Evolutionary conservation across 2,888 invertebrate species (phyloP).

Genomic region (Atethmia centrago): DNA sequence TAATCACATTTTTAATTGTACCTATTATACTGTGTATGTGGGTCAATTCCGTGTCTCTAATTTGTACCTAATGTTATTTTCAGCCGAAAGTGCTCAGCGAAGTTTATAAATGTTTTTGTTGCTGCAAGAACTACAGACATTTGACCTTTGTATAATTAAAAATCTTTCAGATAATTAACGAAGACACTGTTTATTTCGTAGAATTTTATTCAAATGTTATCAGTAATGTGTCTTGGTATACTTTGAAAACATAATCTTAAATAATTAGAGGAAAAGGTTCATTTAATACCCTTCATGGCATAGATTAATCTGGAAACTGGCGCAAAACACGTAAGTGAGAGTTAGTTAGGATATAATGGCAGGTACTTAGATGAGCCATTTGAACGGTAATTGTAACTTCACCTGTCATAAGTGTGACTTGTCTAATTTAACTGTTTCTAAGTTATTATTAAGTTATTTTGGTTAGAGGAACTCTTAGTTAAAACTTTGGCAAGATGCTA

Average conservation of each 20-base stretch:
- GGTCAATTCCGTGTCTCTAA: slow-evolving; percentile 40
- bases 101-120: too few relatives aligned
- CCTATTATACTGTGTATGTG: slow-evolving; percentile 7
- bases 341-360: background rate
- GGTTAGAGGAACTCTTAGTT: background rate
- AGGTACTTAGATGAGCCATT: slow-evolving; percentile 1
- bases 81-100: too few relatives aligned
- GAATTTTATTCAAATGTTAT: background rate
- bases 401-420: slow-evolving; percentile 19
- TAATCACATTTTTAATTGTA: slow-evolving; percentile 6
- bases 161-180: background rate
- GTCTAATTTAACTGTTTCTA: background rate
- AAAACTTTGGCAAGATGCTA: background rate
- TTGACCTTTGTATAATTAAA: background rate
- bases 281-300: background rate
- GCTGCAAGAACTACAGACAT: too few relatives aligned
- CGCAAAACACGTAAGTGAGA: background rate
- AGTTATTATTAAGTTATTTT: background rate
- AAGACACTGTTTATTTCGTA: background rate
- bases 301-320: background rate
- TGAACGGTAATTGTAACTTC: slow-evolving; percentile 16
- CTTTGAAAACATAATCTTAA: background rate
- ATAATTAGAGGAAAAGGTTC: background rate
- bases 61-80: slow-evolving; percentile 15
- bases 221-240: background rate